A percentile compares a stretch with the other conserved stretches of the same genome.
phyloP scores from a whole-genome alignment of 2,113 vertebrate genomes.

The Suricata suricatta region DNA sequence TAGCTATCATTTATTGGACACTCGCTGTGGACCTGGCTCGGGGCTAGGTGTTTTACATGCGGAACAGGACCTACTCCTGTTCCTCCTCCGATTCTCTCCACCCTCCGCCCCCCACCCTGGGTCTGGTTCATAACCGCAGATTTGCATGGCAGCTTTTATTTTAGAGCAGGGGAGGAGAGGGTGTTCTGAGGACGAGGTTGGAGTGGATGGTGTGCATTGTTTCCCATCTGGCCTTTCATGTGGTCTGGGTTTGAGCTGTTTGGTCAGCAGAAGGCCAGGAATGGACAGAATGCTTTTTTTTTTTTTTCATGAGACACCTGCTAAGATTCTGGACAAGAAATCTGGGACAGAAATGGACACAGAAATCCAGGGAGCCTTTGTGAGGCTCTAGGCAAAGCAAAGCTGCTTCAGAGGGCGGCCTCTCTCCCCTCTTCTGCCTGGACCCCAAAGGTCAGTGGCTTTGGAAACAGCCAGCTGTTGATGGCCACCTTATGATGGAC shows the following conservation, averaged over 20 bases:
- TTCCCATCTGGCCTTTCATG: background rate
- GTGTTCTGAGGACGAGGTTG: background rate
- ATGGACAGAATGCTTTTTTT: background rate
- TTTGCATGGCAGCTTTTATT: conserved; percentile 13
- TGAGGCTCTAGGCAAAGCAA: background rate
- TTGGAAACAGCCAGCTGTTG: background rate
- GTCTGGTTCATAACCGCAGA: background rate
- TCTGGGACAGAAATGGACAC: background rate
- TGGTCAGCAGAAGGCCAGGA: background rate
- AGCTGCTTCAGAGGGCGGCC: background rate
- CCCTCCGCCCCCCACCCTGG: background rate
- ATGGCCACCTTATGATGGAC: background rate
- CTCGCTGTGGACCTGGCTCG: conserved; percentile 65
- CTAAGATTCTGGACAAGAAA: background rate
- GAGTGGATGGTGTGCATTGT: background rate
- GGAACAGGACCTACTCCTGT: background rate
- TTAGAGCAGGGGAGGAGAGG: background rate
- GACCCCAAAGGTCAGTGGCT: background rate
- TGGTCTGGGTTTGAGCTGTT: background rate
- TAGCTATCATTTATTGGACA: conserved; percentile 75
- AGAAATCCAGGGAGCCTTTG: background rate
- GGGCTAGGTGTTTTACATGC: conserved; percentile 66
- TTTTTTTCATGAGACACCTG: background rate
- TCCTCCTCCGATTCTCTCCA: background rate
- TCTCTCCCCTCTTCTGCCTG: background rate